phyloP scores from a whole-genome alignment of 2,113 vertebrate species.

The Spea bombifrons region DNA sequence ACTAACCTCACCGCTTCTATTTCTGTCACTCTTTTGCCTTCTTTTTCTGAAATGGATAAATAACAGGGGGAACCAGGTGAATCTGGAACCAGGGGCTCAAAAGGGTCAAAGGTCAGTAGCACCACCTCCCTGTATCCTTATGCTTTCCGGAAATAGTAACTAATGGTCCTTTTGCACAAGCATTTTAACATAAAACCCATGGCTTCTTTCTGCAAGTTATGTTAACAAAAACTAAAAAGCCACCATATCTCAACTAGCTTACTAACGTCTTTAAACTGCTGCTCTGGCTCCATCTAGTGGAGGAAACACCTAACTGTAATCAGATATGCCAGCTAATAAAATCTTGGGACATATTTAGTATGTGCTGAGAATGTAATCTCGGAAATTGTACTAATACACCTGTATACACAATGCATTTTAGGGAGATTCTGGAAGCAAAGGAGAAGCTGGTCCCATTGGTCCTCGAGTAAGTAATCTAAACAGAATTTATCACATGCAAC shows the following conservation, averaged over 20 bases:
- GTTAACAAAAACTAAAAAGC: too few relatives aligned
- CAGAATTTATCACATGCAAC: too few relatives aligned
- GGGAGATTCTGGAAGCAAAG: constrained; percentile 89
- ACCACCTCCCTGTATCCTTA: background rate
- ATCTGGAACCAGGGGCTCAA: constrained; percentile 81
- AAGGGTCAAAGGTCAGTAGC: constrained; percentile 92
- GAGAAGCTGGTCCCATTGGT: constrained; percentile 77
- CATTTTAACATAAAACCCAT: too few relatives aligned
- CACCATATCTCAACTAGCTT: too few relatives aligned
- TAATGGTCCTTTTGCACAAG: too few relatives aligned
- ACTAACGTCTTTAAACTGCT: background rate
- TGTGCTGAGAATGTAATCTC: too few relatives aligned
- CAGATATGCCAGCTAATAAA: too few relatives aligned
- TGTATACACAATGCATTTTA: constrained; percentile 49
- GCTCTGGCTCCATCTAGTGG: constrained; percentile 28
- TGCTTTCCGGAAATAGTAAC: too few relatives aligned
- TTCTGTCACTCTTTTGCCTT: constrained; percentile 53
- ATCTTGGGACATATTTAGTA: too few relatives aligned
- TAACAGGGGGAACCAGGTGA: constrained; percentile 89
- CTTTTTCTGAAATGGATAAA: constrained; percentile 50
- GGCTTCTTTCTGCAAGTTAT: too few relatives aligned
- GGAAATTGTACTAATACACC: too few relatives aligned
- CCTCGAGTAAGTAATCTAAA: constrained; percentile 71
- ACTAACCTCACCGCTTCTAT: constrained; percentile 46
- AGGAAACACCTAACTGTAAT: too few relatives aligned